A percentile compares a stretch with the other conserved stretches of the same genome.
Evolutionary conservation across 2,113 vertebrate genomes (phyloP).

Genomic region (Syngnathus typhle): DNA sequence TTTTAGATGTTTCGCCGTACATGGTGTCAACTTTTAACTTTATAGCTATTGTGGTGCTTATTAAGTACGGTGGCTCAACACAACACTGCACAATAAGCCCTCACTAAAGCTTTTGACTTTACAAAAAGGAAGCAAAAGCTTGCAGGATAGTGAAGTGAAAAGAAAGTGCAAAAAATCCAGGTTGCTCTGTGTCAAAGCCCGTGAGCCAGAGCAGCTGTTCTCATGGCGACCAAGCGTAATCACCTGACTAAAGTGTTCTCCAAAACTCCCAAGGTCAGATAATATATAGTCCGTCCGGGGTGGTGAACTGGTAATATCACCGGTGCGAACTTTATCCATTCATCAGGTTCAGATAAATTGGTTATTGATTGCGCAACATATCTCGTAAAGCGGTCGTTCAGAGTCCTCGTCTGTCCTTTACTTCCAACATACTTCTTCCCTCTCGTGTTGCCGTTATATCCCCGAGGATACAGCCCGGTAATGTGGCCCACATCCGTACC

Average conservation of each 20-base stretch:
- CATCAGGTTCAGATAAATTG: slow-evolving; percentile 57
- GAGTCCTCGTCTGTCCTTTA: neutral
- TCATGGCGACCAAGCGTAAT: slow-evolving; percentile 50
- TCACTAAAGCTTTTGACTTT: neutral
- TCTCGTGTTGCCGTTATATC: slow-evolving; percentile 39
- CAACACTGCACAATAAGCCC: neutral
- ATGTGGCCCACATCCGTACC: slow-evolving; percentile 56
- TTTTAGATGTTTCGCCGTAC: no score
- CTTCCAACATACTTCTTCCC: slow-evolving; percentile 3
- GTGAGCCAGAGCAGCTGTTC: slow-evolving; percentile 57
- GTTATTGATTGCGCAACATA: slow-evolving; percentile 57
- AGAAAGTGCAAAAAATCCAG: slow-evolving; percentile 18
- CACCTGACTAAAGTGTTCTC: slow-evolving; percentile 12
- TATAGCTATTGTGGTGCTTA: neutral
- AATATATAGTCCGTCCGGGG: slow-evolving; percentile 2
- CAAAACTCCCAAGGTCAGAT: slow-evolving; percentile 28
- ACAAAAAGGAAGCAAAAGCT: neutral
- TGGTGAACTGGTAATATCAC: slow-evolving; percentile 17
- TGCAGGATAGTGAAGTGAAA: neutral
- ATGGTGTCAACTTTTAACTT: no score
- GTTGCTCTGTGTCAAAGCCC: slow-evolving; percentile 45
- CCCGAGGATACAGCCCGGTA: slow-evolving; percentile 63
- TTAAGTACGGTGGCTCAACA: neutral
- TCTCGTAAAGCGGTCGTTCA: slow-evolving; percentile 35
- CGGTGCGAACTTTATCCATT: slow-evolving; percentile 29